phyloP scores from a whole-genome alignment of 2,797 vertebrate species.

The Chaunax sp. region DNA sequence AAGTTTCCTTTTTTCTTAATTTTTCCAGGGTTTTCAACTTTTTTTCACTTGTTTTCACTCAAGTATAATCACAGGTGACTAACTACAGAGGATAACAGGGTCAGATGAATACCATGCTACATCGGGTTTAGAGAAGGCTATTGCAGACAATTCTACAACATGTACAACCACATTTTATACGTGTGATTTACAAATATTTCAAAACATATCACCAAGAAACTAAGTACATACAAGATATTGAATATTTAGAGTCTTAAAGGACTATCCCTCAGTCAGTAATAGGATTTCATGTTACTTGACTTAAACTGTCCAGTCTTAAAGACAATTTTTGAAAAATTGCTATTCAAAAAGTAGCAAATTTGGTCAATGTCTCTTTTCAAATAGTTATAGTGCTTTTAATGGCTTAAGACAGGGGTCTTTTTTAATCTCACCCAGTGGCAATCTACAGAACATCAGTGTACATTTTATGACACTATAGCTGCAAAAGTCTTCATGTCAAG shows the following conservation, averaged over 20 bases:
- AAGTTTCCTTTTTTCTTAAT: slow-evolving; percentile 74
- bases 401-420: slow-evolving; percentile 96
- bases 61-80: slow-evolving; percentile 81
- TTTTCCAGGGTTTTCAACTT: slow-evolving; percentile 79
- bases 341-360: slow-evolving; percentile 90
- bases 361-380: slow-evolving; percentile 91
- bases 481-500: slow-evolving; percentile 92
- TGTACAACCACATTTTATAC: slow-evolving; percentile 89
- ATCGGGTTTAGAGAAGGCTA: slow-evolving; percentile 89
- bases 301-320: slow-evolving; percentile 89
- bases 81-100: slow-evolving; percentile 82
- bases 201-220: slow-evolving; percentile 91
- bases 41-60: slow-evolving; percentile 82
- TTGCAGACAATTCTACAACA: slow-evolving; percentile 93
- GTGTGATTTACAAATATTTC: slow-evolving; percentile 87
- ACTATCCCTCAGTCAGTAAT: slow-evolving; percentile 90
- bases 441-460: slow-evolving; percentile 96
- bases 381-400: slow-evolving; percentile 95
- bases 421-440: slow-evolving; percentile 99
- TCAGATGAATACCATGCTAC: slow-evolving; percentile 88
- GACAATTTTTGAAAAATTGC: slow-evolving; percentile 88
- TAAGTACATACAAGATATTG: slow-evolving; percentile 89
- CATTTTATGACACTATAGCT: slow-evolving; percentile 95
- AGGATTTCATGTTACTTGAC: slow-evolving; percentile 82
- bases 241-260: slow-evolving; percentile 98